Evolutionary conservation across 2,888 invertebrate genomes (phyloP).

Genomic region (Aleiodes leptofemur): DNA sequence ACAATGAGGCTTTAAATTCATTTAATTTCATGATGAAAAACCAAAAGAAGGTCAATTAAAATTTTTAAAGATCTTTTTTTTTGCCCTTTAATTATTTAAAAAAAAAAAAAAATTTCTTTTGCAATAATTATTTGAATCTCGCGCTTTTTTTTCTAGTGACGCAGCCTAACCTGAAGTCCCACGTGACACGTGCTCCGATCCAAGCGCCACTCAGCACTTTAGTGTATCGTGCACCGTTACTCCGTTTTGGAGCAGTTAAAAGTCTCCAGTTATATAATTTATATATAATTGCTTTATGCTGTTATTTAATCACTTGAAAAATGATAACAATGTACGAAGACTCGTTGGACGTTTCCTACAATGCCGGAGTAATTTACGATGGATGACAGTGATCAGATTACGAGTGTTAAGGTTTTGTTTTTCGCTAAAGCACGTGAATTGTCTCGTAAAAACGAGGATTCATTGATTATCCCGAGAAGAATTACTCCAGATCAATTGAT

Average conservation of each 20-base stretch:
- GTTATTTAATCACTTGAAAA: not conserved
- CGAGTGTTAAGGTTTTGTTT: conserved; percentile 84
- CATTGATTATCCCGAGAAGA: conserved; percentile 77
- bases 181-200: conserved; percentile 17
- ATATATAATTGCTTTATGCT: not conserved
- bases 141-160: not conserved
- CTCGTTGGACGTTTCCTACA: conserved; percentile 20
- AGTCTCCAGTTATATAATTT: conserved; percentile 23
- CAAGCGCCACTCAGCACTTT: not conserved
- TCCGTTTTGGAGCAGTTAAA: not conserved
- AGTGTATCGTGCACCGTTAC: too few relatives aligned
- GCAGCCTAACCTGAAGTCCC: conserved; percentile 26
- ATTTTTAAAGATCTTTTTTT: too few relatives aligned
- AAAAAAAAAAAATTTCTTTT: too few relatives aligned
- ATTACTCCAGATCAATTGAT: conserved; percentile 78
- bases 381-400: conserved; percentile 45
- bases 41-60: too few relatives aligned
- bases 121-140: too few relatives aligned
- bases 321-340: not conserved
- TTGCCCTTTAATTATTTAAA: too few relatives aligned
- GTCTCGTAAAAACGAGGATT: conserved; percentile 80
- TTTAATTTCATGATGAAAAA: too few relatives aligned
- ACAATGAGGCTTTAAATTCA: too few relatives aligned
- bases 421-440: conserved; percentile 94
- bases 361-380: conserved; percentile 48